Percentiles rank a stretch among this genome's conserved stretches.
phyloP scores from a whole-genome alignment of 1,140 invertebrate species.

The Leptoteleia sp. region DNA sequence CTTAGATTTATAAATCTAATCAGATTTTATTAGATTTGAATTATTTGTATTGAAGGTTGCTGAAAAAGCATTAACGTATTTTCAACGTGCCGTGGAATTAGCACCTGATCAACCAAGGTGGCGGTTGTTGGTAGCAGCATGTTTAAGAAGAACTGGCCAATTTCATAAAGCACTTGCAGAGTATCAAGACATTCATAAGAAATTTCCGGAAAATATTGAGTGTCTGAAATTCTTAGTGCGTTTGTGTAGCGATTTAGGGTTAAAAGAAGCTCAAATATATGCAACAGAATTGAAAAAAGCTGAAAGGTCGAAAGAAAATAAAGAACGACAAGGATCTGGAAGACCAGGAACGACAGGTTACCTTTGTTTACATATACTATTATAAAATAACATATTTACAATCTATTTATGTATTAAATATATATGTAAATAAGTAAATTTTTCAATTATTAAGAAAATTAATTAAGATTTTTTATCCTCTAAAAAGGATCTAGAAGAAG shows the following conservation, averaged over 20 bases:
- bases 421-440: no score
- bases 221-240: slow-evolving; percentile 93
- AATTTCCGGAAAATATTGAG: slow-evolving; percentile 93
- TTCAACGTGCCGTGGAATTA: no score
- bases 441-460: no score
- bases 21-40: no score
- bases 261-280: slow-evolving; percentile 91
- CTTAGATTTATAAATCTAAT: no score
- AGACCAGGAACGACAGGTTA: slow-evolving; percentile 79
- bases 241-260: slow-evolving; percentile 90
- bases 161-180: slow-evolving; percentile 91
- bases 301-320: slow-evolving; percentile 89
- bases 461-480: no score
- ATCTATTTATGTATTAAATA: no score
- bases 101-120: slow-evolving; percentile 77
- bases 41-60: no score
- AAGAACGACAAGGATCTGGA: slow-evolving; percentile 83
- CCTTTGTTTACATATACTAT: slow-evolving; percentile 2
- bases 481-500: slow-evolving; percentile 78
- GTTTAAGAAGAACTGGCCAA: slow-evolving; percentile 90
- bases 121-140: slow-evolving; percentile 92
- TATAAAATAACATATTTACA: no score
- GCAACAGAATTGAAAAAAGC: slow-evolving; percentile 89
- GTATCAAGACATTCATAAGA: slow-evolving; percentile 89
- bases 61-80: no score